Conservation (phyloP, 2,797 vertebrate species). For the Phrynocephalus vlangalii region DNA sequence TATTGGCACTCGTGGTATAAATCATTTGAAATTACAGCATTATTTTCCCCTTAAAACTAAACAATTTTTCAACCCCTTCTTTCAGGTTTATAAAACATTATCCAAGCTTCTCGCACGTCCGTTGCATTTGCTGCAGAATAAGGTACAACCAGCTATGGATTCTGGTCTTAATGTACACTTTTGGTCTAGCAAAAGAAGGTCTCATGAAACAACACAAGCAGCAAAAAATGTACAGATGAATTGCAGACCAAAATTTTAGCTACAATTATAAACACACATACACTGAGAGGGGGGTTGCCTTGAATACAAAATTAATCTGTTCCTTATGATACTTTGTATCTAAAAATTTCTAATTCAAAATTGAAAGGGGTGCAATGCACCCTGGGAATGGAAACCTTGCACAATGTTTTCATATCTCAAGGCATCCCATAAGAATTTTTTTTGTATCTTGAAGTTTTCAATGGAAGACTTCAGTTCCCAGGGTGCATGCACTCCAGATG, state of each 20-base stretch:
- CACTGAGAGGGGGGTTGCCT: not conserved
- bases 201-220: not conserved
- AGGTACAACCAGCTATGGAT: conserved; percentile 79
- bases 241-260: not conserved
- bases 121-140: conserved; percentile 87
- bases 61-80: conserved; percentile 16
- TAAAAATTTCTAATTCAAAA: too few species aligned
- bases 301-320: too few species aligned
- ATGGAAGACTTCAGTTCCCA: too few species aligned
- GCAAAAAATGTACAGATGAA: conserved; percentile 8
- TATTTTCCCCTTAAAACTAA: not conserved
- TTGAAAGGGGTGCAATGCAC: too few species aligned
- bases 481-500: too few species aligned
- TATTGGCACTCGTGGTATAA: not conserved
- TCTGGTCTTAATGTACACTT: not conserved
- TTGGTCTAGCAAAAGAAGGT: not conserved
- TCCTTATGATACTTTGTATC: too few species aligned
- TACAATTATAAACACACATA: not conserved
- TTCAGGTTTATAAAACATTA: conserved; percentile 94
- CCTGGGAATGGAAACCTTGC: too few species aligned
- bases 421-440: too few species aligned
- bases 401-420: too few species aligned
- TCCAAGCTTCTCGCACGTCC: conserved; percentile 91
- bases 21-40: not conserved
- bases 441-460: too few species aligned